These are phyloP conservation scores for Neuroterus valhalla DNA, from an alignment of 1,140 invertebrate species.

Conservation along the genomic window DNA sequence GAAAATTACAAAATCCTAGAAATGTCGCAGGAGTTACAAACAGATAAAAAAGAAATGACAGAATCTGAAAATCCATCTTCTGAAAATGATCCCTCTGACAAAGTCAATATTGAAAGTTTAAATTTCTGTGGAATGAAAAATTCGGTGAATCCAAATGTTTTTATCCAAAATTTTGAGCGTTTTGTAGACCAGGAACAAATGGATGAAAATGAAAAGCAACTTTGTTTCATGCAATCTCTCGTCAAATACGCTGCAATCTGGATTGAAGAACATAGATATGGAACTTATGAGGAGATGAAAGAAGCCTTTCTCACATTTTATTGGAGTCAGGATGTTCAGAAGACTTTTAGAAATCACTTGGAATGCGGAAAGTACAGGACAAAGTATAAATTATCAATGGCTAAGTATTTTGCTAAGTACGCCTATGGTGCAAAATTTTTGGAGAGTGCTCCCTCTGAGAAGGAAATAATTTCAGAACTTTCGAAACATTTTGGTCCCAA, in stretches of 20 bases:
- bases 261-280: neutral
- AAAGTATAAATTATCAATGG: slow-evolving; percentile 5
- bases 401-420: slow-evolving; percentile 7
- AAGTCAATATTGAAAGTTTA: neutral
- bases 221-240: neutral
- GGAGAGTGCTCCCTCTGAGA: neutral
- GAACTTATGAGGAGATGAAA: slow-evolving; percentile 7
- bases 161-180: slow-evolving; percentile 2
- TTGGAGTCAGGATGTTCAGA: neutral
- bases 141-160: neutral
- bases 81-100: neutral
- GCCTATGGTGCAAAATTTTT: slow-evolving; percentile 8
- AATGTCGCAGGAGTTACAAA: neutral
- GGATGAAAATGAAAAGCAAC: neutral
- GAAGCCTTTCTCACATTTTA: slow-evolving; percentile 15
- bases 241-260: slow-evolving; percentile 5
- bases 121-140: slow-evolving; percentile 17
- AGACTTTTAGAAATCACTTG: neutral
- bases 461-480: slow-evolving; percentile 5
- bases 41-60: neutral
- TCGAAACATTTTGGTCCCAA: neutral
- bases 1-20: neutral
- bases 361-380: neutral
- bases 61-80: neutral
- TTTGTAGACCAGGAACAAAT: neutral